Evolutionary conservation across 2,888 invertebrate species (phyloP), one percentile per base, ranked within the genome.

Genomic region (Dynastes grantii): DNA sequence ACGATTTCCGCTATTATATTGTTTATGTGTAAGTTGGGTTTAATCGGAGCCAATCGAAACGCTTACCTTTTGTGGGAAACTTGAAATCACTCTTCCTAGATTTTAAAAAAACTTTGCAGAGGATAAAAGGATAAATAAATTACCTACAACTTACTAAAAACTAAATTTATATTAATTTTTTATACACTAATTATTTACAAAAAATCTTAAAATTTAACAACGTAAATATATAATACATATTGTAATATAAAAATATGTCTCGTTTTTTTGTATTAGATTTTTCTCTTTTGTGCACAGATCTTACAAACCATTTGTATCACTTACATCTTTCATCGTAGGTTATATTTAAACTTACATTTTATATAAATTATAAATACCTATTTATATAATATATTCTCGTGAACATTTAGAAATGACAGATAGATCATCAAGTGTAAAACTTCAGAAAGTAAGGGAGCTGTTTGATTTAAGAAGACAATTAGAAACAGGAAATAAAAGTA

Each of bases 171-270:
- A 73, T 63, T 71, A 76, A 67, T 78, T 76, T 78, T 75, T 78
- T 78, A 68, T 76, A 78, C 58, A 68, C 78, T 78, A 78, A 76
- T 68, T 78, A 78, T 78, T 78, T 78, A 78, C 76, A 78, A 61
- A 70, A 58, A 61, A 49, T 68, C 77, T 71, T 73, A 73, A 70
- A 70, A 77, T n/a, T 77, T 70, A 37, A 22, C 22, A 22, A 37
- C 4, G 32, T 61, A 45, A 37, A 29, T 63, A 22, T 77, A 77
- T 77, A 77, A 64, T 71, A 77, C 70, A 77, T 71, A 71, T 49
- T 51, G 22, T 63, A 71, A 68, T 64, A 73, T 73, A 73, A 73
- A 58, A 73, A 73, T 73, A 58, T 73, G 58, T 73, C 45, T 37
- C 73, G 51, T 51, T 29, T 27, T 68, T 73, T 67, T 67, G 67